phyloP scores from a whole-genome alignment of 2,797 vertebrate species.

The Tadarida brasiliensis region DNA sequence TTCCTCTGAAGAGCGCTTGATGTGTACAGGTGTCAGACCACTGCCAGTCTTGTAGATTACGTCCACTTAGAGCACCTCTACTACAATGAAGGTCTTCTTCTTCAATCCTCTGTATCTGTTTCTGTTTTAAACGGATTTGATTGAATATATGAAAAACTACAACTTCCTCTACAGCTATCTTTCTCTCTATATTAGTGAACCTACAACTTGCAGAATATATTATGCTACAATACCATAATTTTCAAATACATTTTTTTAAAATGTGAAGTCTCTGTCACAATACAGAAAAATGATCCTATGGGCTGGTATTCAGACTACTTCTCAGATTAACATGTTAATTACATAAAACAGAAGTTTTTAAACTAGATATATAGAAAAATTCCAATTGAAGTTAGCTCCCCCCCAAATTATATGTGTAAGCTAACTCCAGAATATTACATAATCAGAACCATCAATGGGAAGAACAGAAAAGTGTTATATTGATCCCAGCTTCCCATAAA shows the following conservation, averaged over 20 bases:
- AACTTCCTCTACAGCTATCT: background rate
- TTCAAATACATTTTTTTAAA: background rate
- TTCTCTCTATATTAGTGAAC: background rate
- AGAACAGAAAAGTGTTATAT: background rate
- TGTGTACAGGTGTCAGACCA: background rate
- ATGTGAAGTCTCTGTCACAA: slow-evolving; percentile 3
- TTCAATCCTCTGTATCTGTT: background rate
- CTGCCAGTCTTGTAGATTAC: background rate
- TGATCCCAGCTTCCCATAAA: background rate
- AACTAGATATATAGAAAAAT: background rate
- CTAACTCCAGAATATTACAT: background rate
- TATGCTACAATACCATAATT: background rate
- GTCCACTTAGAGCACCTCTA: background rate
- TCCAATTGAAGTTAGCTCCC: background rate
- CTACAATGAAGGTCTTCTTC: background rate
- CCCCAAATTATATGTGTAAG: background rate
- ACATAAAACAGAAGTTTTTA: background rate
- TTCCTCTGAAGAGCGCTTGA: background rate
- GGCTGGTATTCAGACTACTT: background rate
- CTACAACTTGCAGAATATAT: background rate
- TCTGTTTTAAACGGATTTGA: background rate
- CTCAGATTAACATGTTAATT: background rate
- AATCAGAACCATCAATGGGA: background rate
- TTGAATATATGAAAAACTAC: background rate
- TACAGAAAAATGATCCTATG: background rate